Conservation (phyloP, 2,888 invertebrate genomes). For the Aphodius granarius region DNA sequence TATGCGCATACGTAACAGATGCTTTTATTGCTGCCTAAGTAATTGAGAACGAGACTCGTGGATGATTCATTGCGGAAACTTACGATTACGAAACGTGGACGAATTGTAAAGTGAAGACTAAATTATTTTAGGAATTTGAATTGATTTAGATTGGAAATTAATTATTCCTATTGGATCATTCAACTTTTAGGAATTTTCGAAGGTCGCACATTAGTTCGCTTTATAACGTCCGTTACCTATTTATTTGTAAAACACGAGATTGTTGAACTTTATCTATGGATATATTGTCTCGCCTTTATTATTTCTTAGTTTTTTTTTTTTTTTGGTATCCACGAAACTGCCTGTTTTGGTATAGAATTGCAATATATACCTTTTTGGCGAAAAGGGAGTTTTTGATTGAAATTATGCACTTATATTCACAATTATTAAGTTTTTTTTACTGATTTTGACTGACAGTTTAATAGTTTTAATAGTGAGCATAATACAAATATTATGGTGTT, state of each 20-base stretch:
- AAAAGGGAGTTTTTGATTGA: too few relatives aligned
- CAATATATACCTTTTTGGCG: too few relatives aligned
- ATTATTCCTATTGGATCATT: background rate
- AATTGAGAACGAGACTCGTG: background rate
- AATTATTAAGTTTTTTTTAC: too few relatives aligned
- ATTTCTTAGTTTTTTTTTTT: too few relatives aligned
- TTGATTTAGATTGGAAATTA: background rate
- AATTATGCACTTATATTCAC: too few relatives aligned
- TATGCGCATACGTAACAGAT: background rate
- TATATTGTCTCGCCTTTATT: too few relatives aligned
- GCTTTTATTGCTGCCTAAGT: background rate
- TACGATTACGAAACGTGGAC: background rate
- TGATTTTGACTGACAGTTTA: too few relatives aligned
- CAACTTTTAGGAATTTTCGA: background rate
- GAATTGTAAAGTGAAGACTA: background rate
- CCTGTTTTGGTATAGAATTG: too few relatives aligned
- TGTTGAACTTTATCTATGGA: background rate
- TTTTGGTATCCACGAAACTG: too few relatives aligned
- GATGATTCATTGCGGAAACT: background rate
- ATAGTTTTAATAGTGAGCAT: too few relatives aligned
- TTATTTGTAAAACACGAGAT: background rate
- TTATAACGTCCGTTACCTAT: background rate
- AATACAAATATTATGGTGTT: too few relatives aligned
- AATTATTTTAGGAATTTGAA: background rate
- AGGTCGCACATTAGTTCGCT: background rate